Base-by-base conservation (phyloP, 1,140 invertebrate genomes). In the Saccostrea echinata region DNA sequence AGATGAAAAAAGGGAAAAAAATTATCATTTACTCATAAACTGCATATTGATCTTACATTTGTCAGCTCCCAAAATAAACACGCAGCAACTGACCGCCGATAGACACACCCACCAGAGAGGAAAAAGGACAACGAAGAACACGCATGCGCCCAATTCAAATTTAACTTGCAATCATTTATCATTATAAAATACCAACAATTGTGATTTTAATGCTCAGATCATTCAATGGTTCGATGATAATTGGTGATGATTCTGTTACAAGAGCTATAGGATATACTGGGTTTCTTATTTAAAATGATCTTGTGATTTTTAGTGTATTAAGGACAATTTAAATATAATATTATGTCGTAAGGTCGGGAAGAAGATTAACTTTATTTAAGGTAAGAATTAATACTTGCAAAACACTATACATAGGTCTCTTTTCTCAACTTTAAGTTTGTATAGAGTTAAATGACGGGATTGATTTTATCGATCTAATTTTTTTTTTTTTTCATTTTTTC, bases 11-110 rank as follows among this genome's bases (percentile, higher is more conserved):
- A 68, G 64, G 53, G 55, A 76, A 76, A 33, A 43, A 76, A 76
- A 76, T 76, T 76, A 76, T 76, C 68, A 76, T 76, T 33, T 76
- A 76, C 68, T 76, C 68, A 35, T 76, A 76, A 30, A 76, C 68
- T 76, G 68, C 30, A 30, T 76, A 76, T 76, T 76, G 68, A 76
- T 76, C 27, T 76, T 33, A 76, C 33, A 76, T 76, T 76, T 76
- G 27, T 76, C 68, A 76, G 68, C 68, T 76, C 68, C 68, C 68
- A 76, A 76, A 76, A 76, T 21, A 30, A 76, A 76, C 68, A 18
- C 68, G 11, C 68, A 30, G 27, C 68, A 30, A 30, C 68, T 76
- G 30, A 30, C 30, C 30, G 68, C 68, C 27, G 11, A 16, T 30
- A 30, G 68, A 30, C 68, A 76, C 68, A 76, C 68, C 68, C 68